phyloP scores from a whole-genome alignment of 30 jellyfish, hydroid and myxozoan genomes.

The Turritopsis dohrnii region DNA sequence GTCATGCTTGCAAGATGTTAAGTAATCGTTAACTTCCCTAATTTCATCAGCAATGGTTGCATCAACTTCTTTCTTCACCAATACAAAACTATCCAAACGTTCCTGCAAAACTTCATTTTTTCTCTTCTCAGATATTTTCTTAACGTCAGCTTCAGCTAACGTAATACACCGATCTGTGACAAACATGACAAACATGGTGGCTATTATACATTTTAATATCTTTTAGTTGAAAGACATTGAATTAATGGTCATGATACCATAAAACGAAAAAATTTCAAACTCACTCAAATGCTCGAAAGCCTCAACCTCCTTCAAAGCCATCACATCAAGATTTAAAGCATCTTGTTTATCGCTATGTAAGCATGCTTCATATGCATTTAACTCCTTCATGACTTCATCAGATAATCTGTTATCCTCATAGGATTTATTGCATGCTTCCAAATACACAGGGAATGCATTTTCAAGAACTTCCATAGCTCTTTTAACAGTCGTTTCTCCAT shows the following conservation, averaged over 20 bases:
- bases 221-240: too few species aligned
- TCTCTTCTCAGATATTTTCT: neutral
- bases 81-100: neutral
- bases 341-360: constrained; percentile 13
- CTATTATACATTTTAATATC: neutral
- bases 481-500: constrained; percentile 18
- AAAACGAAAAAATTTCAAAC: neutral
- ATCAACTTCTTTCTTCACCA: constrained; percentile 5
- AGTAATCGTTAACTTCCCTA: neutral
- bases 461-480: constrained; percentile 19
- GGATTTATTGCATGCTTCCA: constrained; percentile 9
- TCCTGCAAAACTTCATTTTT: neutral
- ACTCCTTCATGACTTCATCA: constrained; percentile 9
- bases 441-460: constrained; percentile 12
- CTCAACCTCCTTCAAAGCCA: neutral
- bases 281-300: constrained; percentile 1
- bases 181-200: neutral
- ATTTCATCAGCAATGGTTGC: neutral
- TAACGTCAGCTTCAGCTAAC: constrained; percentile 4
- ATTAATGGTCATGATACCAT: neutral
- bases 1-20: constrained; percentile 1
- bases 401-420: neutral
- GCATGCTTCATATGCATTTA: neutral
- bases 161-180: neutral
- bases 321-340: constrained; percentile 9